Base-by-base conservation (phyloP, 2,888 invertebrate genomes). In the Thalpophila matura region DNA sequence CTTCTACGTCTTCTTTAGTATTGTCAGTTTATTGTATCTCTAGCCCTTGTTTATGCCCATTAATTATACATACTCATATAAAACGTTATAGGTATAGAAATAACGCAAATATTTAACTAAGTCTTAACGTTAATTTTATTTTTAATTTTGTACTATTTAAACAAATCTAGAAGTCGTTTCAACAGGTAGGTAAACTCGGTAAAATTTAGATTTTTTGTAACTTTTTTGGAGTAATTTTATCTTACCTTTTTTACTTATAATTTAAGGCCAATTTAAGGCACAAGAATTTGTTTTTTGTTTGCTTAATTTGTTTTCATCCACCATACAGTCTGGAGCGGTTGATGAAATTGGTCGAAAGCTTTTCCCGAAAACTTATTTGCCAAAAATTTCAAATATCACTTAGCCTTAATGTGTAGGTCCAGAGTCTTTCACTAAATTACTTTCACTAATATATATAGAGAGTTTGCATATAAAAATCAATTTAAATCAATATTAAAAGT, bases 231-330 rank as follows among this genome's bases (percentile, higher is more conserved):
- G 86, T 89, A 89, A 87, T 91, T 92, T 91, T 91, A 89, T 91
- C 93, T 93, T 93, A 94, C 90, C 90, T 92, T 93, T 93, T 93
- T 95, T 91, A 92, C 80, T 91, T 89, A 84, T 89, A 93, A 91
- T 95, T 95, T 95, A 95, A 95, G 95, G 95, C 95, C 95, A 93
- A 95, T 95, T 95, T 95, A 95, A 95, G 95, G 95, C 95, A 95
- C 95, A 86, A 90, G 84, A 86, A 86, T 92, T 92, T 79, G 50
- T 63, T 62, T 86, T 83, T 87, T 90, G 80, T 87, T 86, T 86
- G 74, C 77, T 89, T 86, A 83, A 75, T 89, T 86, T 87, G 76
- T 86, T 90, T 91, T 89, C 93, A 91, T 87, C 93, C 85, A 72
- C 93, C 93, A 85, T 89, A 82, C 74, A 90, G 82, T 91, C 92